phyloP scores from a whole-genome alignment of 2,113 vertebrate species.

The Sander vitreus region DNA sequence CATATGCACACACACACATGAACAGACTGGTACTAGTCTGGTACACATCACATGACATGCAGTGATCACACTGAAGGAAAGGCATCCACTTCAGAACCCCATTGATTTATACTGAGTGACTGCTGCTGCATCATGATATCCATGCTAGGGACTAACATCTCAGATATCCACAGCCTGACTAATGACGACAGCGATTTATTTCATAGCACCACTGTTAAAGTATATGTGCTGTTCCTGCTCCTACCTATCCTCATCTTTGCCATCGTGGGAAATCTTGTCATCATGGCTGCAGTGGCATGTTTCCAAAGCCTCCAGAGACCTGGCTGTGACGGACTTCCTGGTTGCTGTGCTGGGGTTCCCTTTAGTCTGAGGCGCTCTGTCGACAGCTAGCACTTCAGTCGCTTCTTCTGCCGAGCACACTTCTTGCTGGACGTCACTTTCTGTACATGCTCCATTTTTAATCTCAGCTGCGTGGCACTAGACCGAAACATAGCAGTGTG shows the following conservation, averaged over 20 bases:
- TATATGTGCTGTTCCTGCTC: conserved; percentile 13
- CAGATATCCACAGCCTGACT: not conserved
- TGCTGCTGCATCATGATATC: conserved; percentile 8
- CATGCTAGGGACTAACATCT: not conserved
- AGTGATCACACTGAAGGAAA: too few relatives aligned
- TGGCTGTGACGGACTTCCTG: conserved; percentile 50
- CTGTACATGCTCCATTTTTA: not conserved
- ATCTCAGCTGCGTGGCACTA: not conserved
- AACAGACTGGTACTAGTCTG: too few relatives aligned
- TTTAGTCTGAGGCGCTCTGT: too few relatives aligned
- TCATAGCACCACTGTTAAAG: not conserved
- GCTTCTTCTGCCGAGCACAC: conserved; percentile 41
- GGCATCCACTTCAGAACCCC: too few relatives aligned
- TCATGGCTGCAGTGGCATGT: conserved; percentile 37
- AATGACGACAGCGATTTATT: not conserved
- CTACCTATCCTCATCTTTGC: conserved; percentile 31
- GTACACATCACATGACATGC: conserved; percentile 4
- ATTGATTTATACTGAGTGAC: not conserved
- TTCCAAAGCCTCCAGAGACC: conserved; percentile 41
- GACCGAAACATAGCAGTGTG: conserved; percentile 51
- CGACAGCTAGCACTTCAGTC: too few relatives aligned
- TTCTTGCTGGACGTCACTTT: conserved; percentile 47
- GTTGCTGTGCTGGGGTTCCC: not conserved
- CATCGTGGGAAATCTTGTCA: conserved; percentile 46
- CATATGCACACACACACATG: not conserved